Percentiles rank a stretch among this genome's conserved stretches.
These are phyloP conservation scores for Troides aeacus DNA, from an alignment of 2,888 invertebrate species.

Conservation along the genomic window DNA sequence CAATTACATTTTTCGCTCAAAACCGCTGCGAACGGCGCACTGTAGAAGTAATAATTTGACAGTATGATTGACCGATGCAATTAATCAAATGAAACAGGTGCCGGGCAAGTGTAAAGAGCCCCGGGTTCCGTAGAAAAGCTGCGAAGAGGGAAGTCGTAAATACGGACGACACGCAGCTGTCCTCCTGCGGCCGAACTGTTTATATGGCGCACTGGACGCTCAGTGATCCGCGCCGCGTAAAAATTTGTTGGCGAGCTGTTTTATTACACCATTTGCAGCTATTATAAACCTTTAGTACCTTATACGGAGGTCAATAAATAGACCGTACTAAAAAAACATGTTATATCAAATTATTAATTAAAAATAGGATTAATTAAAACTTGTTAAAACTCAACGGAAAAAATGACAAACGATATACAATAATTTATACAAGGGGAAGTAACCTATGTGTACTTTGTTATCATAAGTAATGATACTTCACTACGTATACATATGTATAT, in stretches of 20 bases:
- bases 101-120: conserved; percentile 46
- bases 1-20: conserved; percentile 17
- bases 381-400: neutral
- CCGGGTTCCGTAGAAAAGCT: conserved; percentile 56
- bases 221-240: conserved; percentile 20
- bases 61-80: conserved; percentile 55
- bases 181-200: conserved; percentile 43
- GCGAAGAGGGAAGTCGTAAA: conserved; percentile 70
- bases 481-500: neutral
- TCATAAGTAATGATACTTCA: neutral
- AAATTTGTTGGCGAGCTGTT: conserved; percentile 31
- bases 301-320: neutral
- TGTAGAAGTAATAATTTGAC: conserved; percentile 61
- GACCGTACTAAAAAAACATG: no score
- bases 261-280: conserved; percentile 33
- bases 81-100: conserved; percentile 75
- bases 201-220: conserved; percentile 35
- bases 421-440: neutral
- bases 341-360: neutral
- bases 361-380: no score
- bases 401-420: neutral
- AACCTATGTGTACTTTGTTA: neutral
- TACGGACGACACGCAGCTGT: conserved; percentile 60
- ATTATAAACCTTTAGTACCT: conserved; percentile 14
- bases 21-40: conserved; percentile 14